Conservation (phyloP, 1,140 invertebrate species). For the Drosophila pachea region DNA sequence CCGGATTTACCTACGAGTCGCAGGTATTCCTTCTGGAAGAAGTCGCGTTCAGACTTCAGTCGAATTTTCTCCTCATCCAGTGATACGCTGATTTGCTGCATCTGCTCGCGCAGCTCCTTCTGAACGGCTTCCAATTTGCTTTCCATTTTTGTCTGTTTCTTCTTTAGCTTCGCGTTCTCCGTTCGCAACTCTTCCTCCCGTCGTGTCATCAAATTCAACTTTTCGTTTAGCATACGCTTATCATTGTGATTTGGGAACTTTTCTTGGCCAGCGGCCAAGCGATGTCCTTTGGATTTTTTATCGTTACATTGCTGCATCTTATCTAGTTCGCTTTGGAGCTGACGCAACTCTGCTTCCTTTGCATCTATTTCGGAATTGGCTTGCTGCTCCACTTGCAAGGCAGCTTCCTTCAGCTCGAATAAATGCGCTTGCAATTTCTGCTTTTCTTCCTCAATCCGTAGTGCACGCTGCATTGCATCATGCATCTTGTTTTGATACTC, state of each 20-base stretch:
- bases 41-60: constrained; percentile 67
- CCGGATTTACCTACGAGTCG: constrained; percentile 60
- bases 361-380: constrained; percentile 73
- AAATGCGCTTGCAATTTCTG: constrained; percentile 82
- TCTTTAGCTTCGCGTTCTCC: constrained; percentile 65
- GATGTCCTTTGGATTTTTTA: constrained; percentile 11
- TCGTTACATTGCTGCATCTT: constrained; percentile 18
- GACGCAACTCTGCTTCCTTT: constrained; percentile 56
- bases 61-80: constrained; percentile 72
- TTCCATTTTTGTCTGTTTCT: constrained; percentile 60
- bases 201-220: constrained; percentile 56
- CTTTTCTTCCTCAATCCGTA: constrained; percentile 82
- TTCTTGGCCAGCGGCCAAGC: constrained; percentile 16
- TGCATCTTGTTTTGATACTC: constrained; percentile 83
- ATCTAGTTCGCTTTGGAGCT: constrained; percentile 46
- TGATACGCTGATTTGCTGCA: constrained; percentile 13
- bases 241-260: constrained; percentile 29
- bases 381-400: constrained; percentile 82
- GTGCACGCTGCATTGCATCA: constrained; percentile 83
- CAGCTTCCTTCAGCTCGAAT: constrained; percentile 82
- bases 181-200: constrained; percentile 57
- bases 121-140: constrained; percentile 43
- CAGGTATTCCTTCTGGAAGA: constrained; percentile 77
- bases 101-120: constrained; percentile 51
- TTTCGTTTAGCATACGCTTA: constrained; percentile 60